These are phyloP conservation scores for Cnemophilus loriae DNA, from an alignment of 2,113 vertebrate genomes.

Conservation along the genomic window DNA sequence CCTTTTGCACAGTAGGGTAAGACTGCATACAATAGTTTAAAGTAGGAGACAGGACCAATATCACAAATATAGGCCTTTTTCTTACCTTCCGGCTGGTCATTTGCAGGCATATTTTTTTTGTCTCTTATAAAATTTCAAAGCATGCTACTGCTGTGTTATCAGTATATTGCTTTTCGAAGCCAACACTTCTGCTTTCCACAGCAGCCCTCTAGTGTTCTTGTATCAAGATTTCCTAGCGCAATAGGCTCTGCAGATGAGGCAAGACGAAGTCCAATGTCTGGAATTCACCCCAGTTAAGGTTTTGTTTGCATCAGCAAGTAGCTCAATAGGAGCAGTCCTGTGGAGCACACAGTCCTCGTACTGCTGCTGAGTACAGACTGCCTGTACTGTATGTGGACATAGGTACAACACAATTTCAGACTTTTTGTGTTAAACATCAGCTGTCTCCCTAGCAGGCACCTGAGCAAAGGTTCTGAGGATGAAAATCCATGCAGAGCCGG, in stretches of 20 bases:
- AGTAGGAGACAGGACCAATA: background rate
- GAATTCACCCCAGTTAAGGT: background rate
- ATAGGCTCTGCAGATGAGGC: background rate
- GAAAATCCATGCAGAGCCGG: background rate
- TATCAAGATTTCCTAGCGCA: background rate
- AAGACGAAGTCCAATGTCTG: background rate
- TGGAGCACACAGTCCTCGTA: background rate
- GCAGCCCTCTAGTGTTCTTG: background rate
- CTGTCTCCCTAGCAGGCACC: background rate
- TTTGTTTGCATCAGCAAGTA: background rate
- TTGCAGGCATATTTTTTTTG: background rate
- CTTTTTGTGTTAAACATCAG: background rate
- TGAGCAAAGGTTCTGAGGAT: background rate
- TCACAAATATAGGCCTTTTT: background rate
- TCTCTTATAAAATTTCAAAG: background rate
- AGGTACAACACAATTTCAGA: background rate
- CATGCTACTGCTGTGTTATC: background rate
- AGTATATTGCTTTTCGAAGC: background rate
- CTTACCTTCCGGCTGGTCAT: background rate
- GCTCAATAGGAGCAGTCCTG: background rate
- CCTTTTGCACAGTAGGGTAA: background rate
- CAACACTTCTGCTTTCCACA: background rate
- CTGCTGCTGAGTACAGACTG: background rate
- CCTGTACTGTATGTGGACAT: accelerated
- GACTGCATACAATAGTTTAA: accelerated